Percentiles rank a stretch among this genome's conserved stretches.
Conservation (phyloP, 1,140 invertebrate species). For the Papilio dardanus region DNA sequence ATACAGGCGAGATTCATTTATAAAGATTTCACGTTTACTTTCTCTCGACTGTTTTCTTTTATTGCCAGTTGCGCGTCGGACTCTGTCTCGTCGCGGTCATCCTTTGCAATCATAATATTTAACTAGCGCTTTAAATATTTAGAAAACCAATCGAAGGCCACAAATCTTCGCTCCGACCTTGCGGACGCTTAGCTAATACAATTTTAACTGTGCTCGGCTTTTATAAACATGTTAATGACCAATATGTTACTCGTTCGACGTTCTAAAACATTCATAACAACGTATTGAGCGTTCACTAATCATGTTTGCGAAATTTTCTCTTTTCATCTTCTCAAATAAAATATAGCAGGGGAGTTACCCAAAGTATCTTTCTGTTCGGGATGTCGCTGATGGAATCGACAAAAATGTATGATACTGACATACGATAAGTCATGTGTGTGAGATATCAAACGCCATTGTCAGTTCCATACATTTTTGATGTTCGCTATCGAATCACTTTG, state of each 20-base stretch:
- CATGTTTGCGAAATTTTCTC: background rate
- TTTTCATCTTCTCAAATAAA: background rate
- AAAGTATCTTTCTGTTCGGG: no score
- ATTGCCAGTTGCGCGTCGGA: conserved; percentile 48
- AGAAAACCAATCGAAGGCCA: conserved; percentile 39
- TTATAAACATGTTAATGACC: conserved; percentile 31
- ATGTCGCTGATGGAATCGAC: no score
- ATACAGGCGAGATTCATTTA: conserved; percentile 50
- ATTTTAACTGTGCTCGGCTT: conserved; percentile 30
- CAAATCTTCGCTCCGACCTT: conserved; percentile 39
- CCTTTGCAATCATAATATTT: conserved; percentile 37
- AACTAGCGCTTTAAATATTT: conserved; percentile 35
- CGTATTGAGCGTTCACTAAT: background rate
- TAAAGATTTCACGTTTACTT: conserved; percentile 66
- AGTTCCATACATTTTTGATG: no score
- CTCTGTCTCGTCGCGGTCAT: conserved; percentile 38
- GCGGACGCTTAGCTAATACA: conserved; percentile 40
- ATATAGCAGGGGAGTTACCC: no score
- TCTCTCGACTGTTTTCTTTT: conserved; percentile 65
- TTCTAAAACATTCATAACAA: conserved; percentile 22
- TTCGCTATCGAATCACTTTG: no score
- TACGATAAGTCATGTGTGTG: no score
- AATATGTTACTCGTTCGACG: conserved; percentile 26
- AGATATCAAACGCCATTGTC: no score
- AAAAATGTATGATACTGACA: no score